Base-by-base conservation (phyloP, 2,113 vertebrate genomes). In the Lipotes vexillifer region DNA sequence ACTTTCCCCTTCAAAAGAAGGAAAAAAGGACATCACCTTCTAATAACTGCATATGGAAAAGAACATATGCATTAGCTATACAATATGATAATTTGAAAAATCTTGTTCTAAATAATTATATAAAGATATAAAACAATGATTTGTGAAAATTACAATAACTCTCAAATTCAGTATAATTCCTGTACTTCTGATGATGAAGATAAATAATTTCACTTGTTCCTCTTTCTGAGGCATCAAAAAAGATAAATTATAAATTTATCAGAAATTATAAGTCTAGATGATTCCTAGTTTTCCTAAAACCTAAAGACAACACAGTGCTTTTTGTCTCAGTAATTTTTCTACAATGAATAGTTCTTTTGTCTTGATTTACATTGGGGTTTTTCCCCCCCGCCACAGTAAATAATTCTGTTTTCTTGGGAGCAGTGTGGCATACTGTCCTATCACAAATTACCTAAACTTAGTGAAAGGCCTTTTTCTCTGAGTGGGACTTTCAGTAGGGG, bases 271-370 rank as follows among this genome's bases (percentile, higher is more conserved):
- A 61, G 83, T 75, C 36, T 49, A 49, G 31, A 49, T 71, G 52
- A 90, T 66, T 65, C 29, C 52, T 55, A 33, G 6, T 78, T 96
- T 95, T 93, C 77, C 93, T 69, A 38, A 96, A 80, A 80, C 2
- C 41, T 46, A 81, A 90, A 59, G 17, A 59, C 36, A 96, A 46
- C 55, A 77, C 25, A 92, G 29, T 36, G 65, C 29, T 77, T 96
- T 91, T 91, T 95, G 52, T 94, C 90, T 71, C 29, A 77, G 44
- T 72, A 25, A 36, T 44, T 57, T 75, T 77, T 57, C 61, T 11
- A n/a, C 59, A 68, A 82, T 88, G 72, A 98, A 88, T 94, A 81
- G 71, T 65, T 97, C 27, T 68, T 61, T 86, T 97, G 65, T 97
- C 66, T 90, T n/a, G 59, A 61, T 88, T 81, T 75, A 12, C 93